Conservation (phyloP, 2,888 invertebrate species). For the Conops quadrifasciatus region DNA sequence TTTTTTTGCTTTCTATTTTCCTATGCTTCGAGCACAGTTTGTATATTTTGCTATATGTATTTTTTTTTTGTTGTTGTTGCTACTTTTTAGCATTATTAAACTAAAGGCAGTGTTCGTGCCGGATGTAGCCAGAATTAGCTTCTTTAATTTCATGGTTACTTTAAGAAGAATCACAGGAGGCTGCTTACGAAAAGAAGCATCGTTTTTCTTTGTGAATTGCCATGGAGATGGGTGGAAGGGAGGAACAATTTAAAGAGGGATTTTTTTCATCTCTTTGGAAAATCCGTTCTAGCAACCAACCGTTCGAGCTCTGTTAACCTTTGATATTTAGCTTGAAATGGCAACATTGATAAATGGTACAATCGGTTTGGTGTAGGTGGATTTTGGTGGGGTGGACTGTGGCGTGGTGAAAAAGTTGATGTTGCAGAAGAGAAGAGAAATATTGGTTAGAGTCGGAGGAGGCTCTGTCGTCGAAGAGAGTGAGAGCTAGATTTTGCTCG, state of each 20-base stretch:
- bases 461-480: no score
- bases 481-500: no score
- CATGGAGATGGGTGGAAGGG: background rate
- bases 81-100: slow-evolving; percentile 14
- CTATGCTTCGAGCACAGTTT: no score
- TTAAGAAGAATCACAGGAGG: slow-evolving; percentile 47
- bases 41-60: no score
- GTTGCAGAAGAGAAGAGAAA: background rate
- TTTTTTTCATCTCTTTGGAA: background rate
- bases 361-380: background rate
- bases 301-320: slow-evolving; percentile 7
- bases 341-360: background rate
- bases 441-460: no score
- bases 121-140: slow-evolving; percentile 30
- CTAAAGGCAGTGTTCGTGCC: background rate
- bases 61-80: background rate
- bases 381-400: background rate
- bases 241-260: background rate
- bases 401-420: background rate
- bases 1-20: slow-evolving; percentile 38
- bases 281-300: background rate
- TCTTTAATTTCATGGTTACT: slow-evolving; percentile 63
- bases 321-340: background rate
- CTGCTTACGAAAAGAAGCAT: background rate
- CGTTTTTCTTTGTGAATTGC: background rate